phyloP scores from a whole-genome alignment of 2,888 invertebrate species.

The Aleiodes alternator region DNA sequence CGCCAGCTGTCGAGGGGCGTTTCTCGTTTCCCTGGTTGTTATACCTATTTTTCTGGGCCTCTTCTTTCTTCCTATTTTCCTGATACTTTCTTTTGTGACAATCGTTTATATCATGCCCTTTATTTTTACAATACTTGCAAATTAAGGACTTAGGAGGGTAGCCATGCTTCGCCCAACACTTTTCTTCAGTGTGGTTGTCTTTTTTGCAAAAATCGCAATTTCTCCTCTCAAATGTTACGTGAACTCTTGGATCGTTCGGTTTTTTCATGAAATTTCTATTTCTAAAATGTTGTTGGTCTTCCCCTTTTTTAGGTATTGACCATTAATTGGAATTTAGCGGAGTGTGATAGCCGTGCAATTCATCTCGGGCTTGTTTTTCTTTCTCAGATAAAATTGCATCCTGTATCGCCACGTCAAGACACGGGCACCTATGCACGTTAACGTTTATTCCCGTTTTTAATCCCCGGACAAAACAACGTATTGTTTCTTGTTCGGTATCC shows the following conservation, averaged over 20 bases:
- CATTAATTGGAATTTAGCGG: no score
- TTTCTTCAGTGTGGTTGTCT: neutral
- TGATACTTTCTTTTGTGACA: slow-evolving; percentile 24
- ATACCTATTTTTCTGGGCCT: neutral
- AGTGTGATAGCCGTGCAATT: no score
- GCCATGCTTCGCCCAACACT: no score
- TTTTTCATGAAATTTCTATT: no score
- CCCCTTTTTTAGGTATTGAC: neutral
- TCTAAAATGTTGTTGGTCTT: no score
- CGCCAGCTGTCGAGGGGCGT: neutral
- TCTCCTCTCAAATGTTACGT: neutral
- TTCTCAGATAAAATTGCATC: neutral
- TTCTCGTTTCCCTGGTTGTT: neutral
- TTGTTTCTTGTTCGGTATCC: neutral
- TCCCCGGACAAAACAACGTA: neutral
- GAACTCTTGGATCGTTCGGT: no score
- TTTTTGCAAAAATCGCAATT: neutral
- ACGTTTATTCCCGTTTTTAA: slow-evolving; percentile 5
- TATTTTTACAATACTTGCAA: no score
- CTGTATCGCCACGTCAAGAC: neutral
- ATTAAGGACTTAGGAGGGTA: no score
- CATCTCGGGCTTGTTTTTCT: neutral
- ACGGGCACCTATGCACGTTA: neutral
- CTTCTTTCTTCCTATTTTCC: neutral
- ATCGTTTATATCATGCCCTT: neutral